Evolutionary conservation across 2,888 invertebrate genomes (phyloP).

Genomic region (Latheticus oryzae): DNA sequence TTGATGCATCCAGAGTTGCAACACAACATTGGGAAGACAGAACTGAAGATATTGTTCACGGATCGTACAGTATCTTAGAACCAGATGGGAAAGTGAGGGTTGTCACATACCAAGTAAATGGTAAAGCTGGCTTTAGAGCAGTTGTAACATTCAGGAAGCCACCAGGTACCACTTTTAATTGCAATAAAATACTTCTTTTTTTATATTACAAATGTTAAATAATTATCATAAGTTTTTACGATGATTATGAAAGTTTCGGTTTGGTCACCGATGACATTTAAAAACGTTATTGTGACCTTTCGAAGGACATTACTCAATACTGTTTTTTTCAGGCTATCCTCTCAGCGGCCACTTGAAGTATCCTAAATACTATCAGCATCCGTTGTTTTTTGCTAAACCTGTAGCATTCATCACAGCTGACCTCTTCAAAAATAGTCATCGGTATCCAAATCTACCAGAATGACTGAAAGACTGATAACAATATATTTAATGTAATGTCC

Average conservation of each 20-base stretch:
- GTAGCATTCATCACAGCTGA: slow-evolving; percentile 59
- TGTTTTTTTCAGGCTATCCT: slow-evolving; percentile 48
- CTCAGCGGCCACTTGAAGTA: slow-evolving; percentile 54
- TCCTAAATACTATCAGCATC: slow-evolving; percentile 56
- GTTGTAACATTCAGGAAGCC: slow-evolving; percentile 67
- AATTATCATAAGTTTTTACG: slow-evolving; percentile 10
- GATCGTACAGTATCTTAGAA: slow-evolving; percentile 75
- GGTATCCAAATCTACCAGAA: slow-evolving; percentile 31
- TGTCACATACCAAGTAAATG: slow-evolving; percentile 71
- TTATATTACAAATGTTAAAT: slow-evolving; percentile 5
- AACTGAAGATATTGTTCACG: slow-evolving; percentile 55
- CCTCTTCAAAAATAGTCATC: slow-evolving; percentile 45
- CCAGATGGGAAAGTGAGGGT: slow-evolving; percentile 73
- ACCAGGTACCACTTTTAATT: too few species aligned
- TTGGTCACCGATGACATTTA: slow-evolving; percentile 35
- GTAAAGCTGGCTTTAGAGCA: slow-evolving; percentile 68
- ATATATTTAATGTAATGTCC: slow-evolving; percentile 12
- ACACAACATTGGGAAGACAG: slow-evolving; percentile 61
- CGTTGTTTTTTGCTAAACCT: slow-evolving; percentile 56
- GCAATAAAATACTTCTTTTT: too few species aligned
- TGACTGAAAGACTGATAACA: slow-evolving; percentile 30
- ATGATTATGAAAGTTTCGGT: slow-evolving; percentile 25
- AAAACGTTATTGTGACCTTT: slow-evolving; percentile 35
- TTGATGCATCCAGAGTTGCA: slow-evolving; percentile 53
- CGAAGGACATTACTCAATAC: slow-evolving; percentile 21